These are phyloP conservation scores for Channa maculata DNA, from an alignment of 2,113 vertebrate species.

Conservation along the genomic window DNA sequence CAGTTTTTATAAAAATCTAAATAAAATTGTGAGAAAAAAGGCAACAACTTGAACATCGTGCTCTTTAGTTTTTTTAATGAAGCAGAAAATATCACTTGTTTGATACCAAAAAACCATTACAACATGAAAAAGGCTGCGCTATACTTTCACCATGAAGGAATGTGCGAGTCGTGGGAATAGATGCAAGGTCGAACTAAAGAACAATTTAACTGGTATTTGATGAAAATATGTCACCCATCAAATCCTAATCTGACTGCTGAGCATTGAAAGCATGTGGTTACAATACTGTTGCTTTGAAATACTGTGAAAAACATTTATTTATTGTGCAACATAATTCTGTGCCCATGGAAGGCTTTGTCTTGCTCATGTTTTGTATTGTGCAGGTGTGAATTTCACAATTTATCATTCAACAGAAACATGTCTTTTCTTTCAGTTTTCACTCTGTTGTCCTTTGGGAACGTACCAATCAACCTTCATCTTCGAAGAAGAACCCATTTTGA, in stretches of 20 bases:
- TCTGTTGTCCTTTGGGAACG: too few relatives aligned
- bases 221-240: constrained; percentile 8
- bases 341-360: not conserved
- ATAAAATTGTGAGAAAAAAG: not conserved
- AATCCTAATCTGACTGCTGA: constrained; percentile 22
- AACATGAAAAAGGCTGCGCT: constrained; percentile 67
- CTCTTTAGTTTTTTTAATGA: constrained; percentile 66
- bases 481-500: constrained; percentile 1
- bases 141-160: constrained; percentile 60
- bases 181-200: constrained; percentile 16
- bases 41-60: not conserved
- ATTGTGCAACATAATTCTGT: constrained; percentile 50
- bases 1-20: too few relatives aligned
- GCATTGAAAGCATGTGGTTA: constrained; percentile 38
- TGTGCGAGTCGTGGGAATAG: constrained; percentile 33
- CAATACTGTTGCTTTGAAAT: constrained; percentile 39
- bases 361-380: not conserved
- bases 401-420: constrained; percentile 27
- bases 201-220: constrained; percentile 41
- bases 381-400: constrained; percentile 23
- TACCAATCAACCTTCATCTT: not conserved
- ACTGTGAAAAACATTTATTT: constrained; percentile 35
- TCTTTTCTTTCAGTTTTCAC: constrained; percentile 10
- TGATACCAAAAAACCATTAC: constrained; percentile 67
- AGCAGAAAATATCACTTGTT: constrained; percentile 67